Percentiles rank a stretch among this genome's conserved stretches.
phyloP scores from a whole-genome alignment of 2,888 invertebrate species.

The Plebejus anna region DNA sequence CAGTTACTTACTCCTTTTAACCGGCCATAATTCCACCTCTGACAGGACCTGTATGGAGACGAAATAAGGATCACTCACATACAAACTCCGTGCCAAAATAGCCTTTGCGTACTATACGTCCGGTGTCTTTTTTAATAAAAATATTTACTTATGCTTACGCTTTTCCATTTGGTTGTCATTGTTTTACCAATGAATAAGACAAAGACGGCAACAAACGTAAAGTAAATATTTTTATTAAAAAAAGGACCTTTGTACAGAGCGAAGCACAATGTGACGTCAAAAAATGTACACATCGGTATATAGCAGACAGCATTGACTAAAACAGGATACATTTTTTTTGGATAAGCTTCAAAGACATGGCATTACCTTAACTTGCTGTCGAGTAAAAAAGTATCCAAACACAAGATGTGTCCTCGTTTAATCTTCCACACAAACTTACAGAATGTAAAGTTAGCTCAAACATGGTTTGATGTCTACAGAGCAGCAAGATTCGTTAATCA shows the following conservation, averaged over 20 bases:
- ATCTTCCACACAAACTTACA: background rate
- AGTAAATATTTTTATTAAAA: background rate
- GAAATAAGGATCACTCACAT: too few relatives aligned
- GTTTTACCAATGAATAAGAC: background rate
- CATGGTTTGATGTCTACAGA: constrained; percentile 21
- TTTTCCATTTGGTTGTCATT: background rate
- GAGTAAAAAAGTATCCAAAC: background rate
- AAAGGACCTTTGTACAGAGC: background rate
- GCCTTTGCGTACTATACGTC: too few relatives aligned
- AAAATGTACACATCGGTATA: background rate
- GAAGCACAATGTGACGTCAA: constrained; percentile 1
- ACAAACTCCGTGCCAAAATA: too few relatives aligned
- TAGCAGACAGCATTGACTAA: background rate
- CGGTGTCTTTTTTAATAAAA: background rate
- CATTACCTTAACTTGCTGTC: background rate
- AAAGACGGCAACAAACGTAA: background rate
- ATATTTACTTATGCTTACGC: background rate
- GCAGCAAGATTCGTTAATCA: constrained; percentile 31
- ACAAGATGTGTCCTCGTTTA: background rate
- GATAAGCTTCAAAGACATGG: background rate
- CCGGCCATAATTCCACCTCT: background rate
- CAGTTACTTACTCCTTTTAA: too few relatives aligned
- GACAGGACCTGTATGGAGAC: background rate
- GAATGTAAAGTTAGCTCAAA: constrained; percentile 33
- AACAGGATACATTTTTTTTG: background rate